Evolutionary conservation across 1,140 invertebrate species (phyloP).

Genomic region (Caenorhabditis remanei): DNA sequence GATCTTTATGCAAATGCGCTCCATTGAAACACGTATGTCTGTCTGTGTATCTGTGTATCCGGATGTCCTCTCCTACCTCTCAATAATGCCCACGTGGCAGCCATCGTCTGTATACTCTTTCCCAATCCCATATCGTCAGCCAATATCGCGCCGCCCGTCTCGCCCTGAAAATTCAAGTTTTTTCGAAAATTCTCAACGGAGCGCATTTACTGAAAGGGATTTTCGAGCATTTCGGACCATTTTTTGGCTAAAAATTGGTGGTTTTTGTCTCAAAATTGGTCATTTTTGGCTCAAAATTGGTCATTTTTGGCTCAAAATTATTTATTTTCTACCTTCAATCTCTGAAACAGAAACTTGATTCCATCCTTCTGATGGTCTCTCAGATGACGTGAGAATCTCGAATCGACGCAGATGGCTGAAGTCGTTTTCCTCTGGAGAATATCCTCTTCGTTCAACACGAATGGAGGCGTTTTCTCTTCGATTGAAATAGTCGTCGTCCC

Average conservation of each 20-base stretch:
- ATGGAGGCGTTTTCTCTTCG: not conserved
- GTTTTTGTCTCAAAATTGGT: too few species aligned
- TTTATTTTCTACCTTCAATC: conserved; percentile 23
- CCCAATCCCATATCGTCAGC: conserved; percentile 65
- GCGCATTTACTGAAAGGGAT: too few species aligned
- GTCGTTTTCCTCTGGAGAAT: conserved; percentile 12
- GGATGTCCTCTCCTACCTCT: not conserved
- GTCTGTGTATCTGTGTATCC: too few species aligned
- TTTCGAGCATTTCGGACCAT: too few species aligned
- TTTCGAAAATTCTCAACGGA: not conserved
- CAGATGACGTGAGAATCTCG: conserved; percentile 47
- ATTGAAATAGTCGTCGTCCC: not conserved
- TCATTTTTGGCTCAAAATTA: too few species aligned
- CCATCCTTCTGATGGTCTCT: conserved; percentile 61
- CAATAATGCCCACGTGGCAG: conserved; percentile 57
- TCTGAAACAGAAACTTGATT: conserved; percentile 35
- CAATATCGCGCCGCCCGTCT: conserved; percentile 56
- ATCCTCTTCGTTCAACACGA: conserved; percentile 23
- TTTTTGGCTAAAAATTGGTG: too few species aligned
- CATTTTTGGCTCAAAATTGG: too few species aligned
- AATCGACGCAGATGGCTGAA: not conserved
- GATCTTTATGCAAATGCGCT: too few species aligned
- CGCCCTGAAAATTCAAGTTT: conserved; percentile 14
- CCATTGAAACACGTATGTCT: too few species aligned
- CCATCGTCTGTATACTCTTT: conserved; percentile 62